phyloP scores from a whole-genome alignment of 2,113 vertebrate genomes.

The Aleadryas rufinucha region DNA sequence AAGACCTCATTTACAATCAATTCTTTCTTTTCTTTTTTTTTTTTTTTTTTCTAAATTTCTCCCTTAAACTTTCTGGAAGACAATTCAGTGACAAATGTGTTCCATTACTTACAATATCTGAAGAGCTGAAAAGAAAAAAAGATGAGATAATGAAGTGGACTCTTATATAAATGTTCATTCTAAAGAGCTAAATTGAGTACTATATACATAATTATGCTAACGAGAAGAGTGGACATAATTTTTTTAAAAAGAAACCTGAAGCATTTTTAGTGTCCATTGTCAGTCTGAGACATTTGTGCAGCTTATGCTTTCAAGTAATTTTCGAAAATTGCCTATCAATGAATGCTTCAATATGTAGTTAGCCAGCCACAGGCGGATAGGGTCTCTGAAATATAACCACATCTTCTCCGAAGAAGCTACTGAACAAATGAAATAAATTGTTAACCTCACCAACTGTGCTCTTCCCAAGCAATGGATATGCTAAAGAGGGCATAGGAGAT shows the following conservation, averaged over 20 bases:
- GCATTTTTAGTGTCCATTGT: neutral
- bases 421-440: slow-evolving; percentile 11
- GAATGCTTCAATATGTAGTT: slow-evolving; percentile 10
- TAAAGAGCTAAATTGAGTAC: neutral
- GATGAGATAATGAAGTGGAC: neutral
- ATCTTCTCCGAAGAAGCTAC: neutral
- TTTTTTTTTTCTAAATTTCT: neutral
- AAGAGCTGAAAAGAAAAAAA: neutral
- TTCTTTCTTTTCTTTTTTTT: neutral
- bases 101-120: slow-evolving; percentile 6
- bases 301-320: slow-evolving; percentile 21
- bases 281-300: neutral
- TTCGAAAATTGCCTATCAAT: slow-evolving; percentile 23
- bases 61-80: neutral
- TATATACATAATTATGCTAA: slow-evolving; percentile 3
- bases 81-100: slow-evolving; percentile 1
- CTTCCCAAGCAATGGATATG: neutral
- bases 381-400: neutral
- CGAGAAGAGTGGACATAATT: neutral
- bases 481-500: neutral
- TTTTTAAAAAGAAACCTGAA: neutral
- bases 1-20: neutral
- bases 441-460: neutral
- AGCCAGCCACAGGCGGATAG: neutral
- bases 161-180: neutral